Evolutionary conservation across 2,797 vertebrate species (phyloP).

Genomic region (Neostethus bicornis): DNA sequence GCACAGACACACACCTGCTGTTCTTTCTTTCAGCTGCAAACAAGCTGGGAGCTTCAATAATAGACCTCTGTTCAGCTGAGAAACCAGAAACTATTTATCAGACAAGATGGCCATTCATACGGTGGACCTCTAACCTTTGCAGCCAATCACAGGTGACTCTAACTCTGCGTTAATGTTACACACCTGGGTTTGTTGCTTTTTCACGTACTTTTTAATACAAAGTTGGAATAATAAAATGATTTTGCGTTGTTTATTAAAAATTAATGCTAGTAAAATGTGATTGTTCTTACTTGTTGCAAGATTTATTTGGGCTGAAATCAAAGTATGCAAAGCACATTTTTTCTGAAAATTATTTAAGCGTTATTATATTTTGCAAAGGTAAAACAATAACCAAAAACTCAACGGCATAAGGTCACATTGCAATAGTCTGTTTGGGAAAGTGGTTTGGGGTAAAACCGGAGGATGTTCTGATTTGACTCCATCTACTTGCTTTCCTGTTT

Average conservation of each 20-base stretch:
- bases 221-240: not conserved
- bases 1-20: constrained; percentile 3
- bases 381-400: no score
- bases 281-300: no score
- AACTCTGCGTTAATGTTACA: constrained; percentile 50
- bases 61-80: constrained; percentile 50
- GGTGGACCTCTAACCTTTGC: constrained; percentile 56
- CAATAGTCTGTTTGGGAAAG: not conserved
- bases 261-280: no score
- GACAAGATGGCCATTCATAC: constrained; percentile 66
- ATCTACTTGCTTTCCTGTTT: not conserved
- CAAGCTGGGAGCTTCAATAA: constrained; percentile 41
- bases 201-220: no score
- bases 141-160: constrained; percentile 63
- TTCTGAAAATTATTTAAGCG: not conserved
- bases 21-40: constrained; percentile 37
- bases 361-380: not conserved
- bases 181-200: no score
- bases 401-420: not conserved
- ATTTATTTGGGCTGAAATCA: no score
- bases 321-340: no score
- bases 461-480: not conserved
- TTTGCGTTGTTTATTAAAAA: not conserved
- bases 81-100: constrained; percentile 66
- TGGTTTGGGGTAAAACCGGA: constrained; percentile 15